Evolutionary conservation across 2,797 vertebrate genomes (phyloP).

Genomic region (Morus bassanus): DNA sequence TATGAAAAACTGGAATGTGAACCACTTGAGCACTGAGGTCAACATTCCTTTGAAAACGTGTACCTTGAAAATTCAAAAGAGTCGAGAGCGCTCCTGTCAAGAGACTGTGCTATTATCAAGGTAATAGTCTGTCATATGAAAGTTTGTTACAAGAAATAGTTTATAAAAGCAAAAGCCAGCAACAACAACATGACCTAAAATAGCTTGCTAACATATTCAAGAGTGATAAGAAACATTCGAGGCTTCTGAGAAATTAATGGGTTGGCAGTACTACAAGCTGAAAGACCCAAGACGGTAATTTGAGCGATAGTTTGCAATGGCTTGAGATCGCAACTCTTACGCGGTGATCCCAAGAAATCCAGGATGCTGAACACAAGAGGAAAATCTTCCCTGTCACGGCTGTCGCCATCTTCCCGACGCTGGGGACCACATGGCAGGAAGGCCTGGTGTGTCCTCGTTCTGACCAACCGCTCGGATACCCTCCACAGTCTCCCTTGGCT

Average conservation of each 20-base stretch:
- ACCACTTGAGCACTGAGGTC: background rate
- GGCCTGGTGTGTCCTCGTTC: too few relatives aligned
- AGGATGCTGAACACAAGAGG: background rate
- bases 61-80: background rate
- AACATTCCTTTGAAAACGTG: background rate
- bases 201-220: background rate
- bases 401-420: background rate
- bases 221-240: background rate
- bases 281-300: background rate
- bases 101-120: background rate
- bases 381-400: background rate
- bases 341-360: accelerated
- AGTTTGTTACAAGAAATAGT: background rate
- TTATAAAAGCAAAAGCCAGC: background rate
- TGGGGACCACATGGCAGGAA: background rate
- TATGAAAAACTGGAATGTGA: background rate
- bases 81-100: background rate
- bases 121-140: background rate
- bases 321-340: background rate
- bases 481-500: background rate
- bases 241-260: background rate
- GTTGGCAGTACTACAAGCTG: background rate
- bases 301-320: background rate
- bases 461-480: background rate
- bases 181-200: background rate